A percentile compares a stretch with the other conserved stretches of the same genome.
Conservation (phyloP, 1,140 invertebrate species). For the Drosophila varians region DNA sequence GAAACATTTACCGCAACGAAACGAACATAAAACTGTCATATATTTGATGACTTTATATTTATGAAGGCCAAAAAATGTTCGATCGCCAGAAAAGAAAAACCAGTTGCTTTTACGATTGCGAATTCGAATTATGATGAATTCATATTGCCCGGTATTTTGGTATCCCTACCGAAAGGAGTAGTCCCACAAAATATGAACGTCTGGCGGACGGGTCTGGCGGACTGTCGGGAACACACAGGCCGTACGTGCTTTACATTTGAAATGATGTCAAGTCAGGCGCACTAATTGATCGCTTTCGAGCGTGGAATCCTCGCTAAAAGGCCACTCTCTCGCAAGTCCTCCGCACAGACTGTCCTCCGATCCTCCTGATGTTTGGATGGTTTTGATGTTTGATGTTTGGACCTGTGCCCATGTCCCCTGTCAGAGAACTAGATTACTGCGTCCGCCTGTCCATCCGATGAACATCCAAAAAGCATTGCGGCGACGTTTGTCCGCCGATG, state of each 20-base stretch:
- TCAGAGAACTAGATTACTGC: slow-evolving; percentile 70
- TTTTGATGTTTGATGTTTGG: slow-evolving; percentile 16
- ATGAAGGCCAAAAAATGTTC: slow-evolving; percentile 80
- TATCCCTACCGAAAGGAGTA: slow-evolving; percentile 23
- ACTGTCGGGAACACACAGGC: slow-evolving; percentile 73
- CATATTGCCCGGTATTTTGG: slow-evolving; percentile 45
- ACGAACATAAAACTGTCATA: slow-evolving; percentile 81
- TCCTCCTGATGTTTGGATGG: not conserved
- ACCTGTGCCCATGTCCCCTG: slow-evolving; percentile 67
- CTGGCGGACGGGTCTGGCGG: slow-evolving; percentile 29
- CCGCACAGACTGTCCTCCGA: slow-evolving; percentile 22
- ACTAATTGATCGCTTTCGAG: slow-evolving; percentile 83
- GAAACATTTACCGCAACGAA: slow-evolving; percentile 80
- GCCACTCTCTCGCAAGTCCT: not conserved
- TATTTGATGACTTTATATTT: slow-evolving; percentile 83
- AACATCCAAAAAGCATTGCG: slow-evolving; percentile 13
- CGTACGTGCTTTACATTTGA: slow-evolving; percentile 83
- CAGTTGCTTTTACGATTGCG: slow-evolving; percentile 61
- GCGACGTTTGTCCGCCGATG: slow-evolving; percentile 15
- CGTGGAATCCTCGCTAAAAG: slow-evolving; percentile 43
- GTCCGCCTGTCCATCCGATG: slow-evolving; percentile 9
- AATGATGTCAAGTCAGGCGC: slow-evolving; percentile 67
- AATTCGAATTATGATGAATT: slow-evolving; percentile 71
- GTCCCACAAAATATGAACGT: slow-evolving; percentile 46
- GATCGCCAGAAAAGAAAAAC: slow-evolving; percentile 55